Base-by-base conservation (phyloP, 2,113 vertebrate species). In the Malurus elegans region DNA sequence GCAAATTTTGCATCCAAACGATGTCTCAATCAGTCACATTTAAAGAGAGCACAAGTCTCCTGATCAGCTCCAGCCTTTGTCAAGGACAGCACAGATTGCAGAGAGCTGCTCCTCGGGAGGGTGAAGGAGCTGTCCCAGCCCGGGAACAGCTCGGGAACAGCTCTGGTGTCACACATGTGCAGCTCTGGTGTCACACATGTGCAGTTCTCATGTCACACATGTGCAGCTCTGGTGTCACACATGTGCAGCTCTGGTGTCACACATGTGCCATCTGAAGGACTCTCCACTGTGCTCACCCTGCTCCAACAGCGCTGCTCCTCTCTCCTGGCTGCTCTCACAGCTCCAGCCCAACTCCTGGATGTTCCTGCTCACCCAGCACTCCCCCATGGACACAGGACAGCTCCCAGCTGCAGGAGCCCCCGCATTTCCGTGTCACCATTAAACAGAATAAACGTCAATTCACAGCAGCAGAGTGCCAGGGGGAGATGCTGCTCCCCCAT, bases 1-100 rank as follows among this genome's bases (percentile, higher is more conserved):
- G 62, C 86, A 88, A 86, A 64, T 73, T 95, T 84, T 89, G 91
- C 94, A 95, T 86, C 79, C 94, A 70, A 93, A 94, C 56, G 80
- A 84, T 8, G 42, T 31, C 89, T 87, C 75, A 81, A 79, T 93
- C 76, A 61, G 84, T 53, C 76, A 65, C 0, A 79, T 95, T 87
- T 62, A 32, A 89, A 56, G 66, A 79, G 42, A 79, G 13, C 42
- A 23, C 42, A 28, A 62, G 45, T 21, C 38, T 47, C 54, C 47
- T 1, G 2, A 47, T 91, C 86, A 72, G 85, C 36, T 91, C 42
- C 82, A 54, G 67, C 32, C 51, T 78, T 66, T n/a, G 53, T 26
- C 91, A 92, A 96, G 93, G 91, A 79, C 93, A 90, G 14, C 0
- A 0, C 17, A 7, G 70, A 48, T 76, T 28, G 15, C 34, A 14